Evolutionary conservation across 2,888 invertebrate genomes (phyloP).

Genomic region (Chrysina gloriosa): DNA sequence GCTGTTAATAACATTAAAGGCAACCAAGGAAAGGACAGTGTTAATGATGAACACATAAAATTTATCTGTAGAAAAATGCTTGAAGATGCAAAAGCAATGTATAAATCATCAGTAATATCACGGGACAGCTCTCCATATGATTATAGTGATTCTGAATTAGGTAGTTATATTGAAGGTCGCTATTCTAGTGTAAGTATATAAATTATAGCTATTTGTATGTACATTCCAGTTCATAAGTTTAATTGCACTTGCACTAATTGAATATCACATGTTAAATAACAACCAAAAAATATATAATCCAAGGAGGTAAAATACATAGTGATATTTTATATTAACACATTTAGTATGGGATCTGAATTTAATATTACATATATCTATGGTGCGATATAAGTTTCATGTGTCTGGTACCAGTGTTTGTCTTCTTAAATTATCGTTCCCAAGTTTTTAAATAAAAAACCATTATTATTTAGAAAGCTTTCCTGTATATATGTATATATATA

Average conservation of each 20-base stretch:
- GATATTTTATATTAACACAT: no score
- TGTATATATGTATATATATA: no score
- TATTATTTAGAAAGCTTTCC: no score
- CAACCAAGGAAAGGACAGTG: constrained; percentile 80
- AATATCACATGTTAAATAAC: no score
- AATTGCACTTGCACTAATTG: background rate
- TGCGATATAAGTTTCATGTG: no score
- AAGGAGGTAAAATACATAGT: no score
- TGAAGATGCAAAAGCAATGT: constrained; percentile 81
- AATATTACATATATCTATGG: no score
- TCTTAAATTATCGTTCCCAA: no score
- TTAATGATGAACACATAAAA: constrained; percentile 79
- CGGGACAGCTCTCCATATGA: constrained; percentile 68
- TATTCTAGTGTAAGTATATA: constrained; percentile 30
- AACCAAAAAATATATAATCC: no score
- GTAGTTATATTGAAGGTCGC: constrained; percentile 59
- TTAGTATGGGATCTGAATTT: no score
- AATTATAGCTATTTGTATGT: background rate
- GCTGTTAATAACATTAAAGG: constrained; percentile 81
- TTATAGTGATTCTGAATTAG: constrained; percentile 69
- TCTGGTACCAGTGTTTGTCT: no score
- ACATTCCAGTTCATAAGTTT: background rate
- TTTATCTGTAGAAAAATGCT: constrained; percentile 82
- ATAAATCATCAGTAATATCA: constrained; percentile 67
- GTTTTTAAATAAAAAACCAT: no score